Percentiles rank a stretch among this genome's conserved stretches.
Conservation (phyloP, 2,888 invertebrate genomes). For the Teleogryllus oceanicus region DNA sequence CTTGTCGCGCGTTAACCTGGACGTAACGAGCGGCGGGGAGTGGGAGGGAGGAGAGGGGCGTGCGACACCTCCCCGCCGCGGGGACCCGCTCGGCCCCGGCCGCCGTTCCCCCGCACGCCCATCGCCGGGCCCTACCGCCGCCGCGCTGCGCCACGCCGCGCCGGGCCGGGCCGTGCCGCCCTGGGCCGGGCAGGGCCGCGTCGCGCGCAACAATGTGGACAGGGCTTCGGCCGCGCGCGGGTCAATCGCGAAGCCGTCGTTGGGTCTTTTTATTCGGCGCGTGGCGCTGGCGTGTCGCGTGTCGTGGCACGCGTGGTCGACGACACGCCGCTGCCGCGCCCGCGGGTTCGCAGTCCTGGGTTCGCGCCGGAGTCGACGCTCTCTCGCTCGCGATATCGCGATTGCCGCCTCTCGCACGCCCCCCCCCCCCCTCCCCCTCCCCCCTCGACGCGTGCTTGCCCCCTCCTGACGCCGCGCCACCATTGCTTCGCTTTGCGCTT, state of each 20-base stretch:
- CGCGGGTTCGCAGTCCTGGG: too few relatives aligned
- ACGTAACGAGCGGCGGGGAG: too few relatives aligned
- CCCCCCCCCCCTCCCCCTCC: background rate
- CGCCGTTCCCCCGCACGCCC: background rate
- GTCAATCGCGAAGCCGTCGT: too few relatives aligned
- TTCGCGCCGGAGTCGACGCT: too few relatives aligned
- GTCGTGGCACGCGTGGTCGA: too few relatives aligned
- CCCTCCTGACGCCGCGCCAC: background rate
- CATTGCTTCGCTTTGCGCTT: constrained; percentile 5
- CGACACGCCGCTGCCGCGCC: too few relatives aligned
- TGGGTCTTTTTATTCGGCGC: too few relatives aligned
- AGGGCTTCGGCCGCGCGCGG: background rate
- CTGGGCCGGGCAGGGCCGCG: background rate
- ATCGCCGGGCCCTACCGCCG: background rate
- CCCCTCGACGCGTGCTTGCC: background rate
- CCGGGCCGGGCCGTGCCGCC: background rate
- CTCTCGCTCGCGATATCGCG: too few relatives aligned
- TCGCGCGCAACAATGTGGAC: background rate
- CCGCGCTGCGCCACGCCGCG: background rate
- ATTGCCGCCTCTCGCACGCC: too few relatives aligned
- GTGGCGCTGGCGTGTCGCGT: too few relatives aligned
- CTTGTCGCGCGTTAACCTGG: too few relatives aligned
- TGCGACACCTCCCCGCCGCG: background rate
- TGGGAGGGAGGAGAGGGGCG: background rate
- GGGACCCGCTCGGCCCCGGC: background rate